phyloP scores from a whole-genome alignment of 2,888 invertebrate species.

The Trisateles emortualis region DNA sequence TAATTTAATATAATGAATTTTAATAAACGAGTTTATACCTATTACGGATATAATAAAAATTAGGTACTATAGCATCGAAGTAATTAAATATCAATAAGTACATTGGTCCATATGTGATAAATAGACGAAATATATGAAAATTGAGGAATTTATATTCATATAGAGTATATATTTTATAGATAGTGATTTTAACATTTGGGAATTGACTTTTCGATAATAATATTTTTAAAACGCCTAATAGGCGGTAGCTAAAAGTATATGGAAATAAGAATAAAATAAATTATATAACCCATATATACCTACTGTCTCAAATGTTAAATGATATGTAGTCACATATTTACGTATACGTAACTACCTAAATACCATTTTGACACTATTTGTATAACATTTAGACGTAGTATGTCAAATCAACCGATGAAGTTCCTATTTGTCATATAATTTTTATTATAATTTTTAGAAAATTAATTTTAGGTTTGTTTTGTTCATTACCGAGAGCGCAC shows the following conservation, averaged over 20 bases:
- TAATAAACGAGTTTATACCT: too few relatives aligned
- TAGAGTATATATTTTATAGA: not conserved
- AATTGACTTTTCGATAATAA: too few relatives aligned
- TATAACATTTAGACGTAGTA: conserved; percentile 22
- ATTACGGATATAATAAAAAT: not conserved
- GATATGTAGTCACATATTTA: too few relatives aligned
- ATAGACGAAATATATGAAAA: too few relatives aligned
- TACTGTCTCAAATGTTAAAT: too few relatives aligned
- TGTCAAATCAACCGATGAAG: conserved; percentile 39
- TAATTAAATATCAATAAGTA: conserved; percentile 40
- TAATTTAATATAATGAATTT: too few relatives aligned
- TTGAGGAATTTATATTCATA: too few relatives aligned
- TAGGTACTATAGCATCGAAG: conserved; percentile 10
- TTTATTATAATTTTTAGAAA: conserved; percentile 39
- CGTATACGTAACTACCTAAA: not conserved
- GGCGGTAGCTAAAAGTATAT: too few relatives aligned
- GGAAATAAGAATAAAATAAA: too few relatives aligned
- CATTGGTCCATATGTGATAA: conserved; percentile 41
- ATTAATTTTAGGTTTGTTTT: conserved; percentile 36
- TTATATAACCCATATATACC: too few relatives aligned
- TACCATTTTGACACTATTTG: conserved; percentile 9
- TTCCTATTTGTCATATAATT: conserved; percentile 49
- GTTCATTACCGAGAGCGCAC: conserved; percentile 36
- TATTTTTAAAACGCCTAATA: too few relatives aligned
- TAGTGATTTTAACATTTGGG: conserved; percentile 6